Conservation (phyloP, 2,797 vertebrate genomes). For the Coregonus ussuriensis region DNA sequence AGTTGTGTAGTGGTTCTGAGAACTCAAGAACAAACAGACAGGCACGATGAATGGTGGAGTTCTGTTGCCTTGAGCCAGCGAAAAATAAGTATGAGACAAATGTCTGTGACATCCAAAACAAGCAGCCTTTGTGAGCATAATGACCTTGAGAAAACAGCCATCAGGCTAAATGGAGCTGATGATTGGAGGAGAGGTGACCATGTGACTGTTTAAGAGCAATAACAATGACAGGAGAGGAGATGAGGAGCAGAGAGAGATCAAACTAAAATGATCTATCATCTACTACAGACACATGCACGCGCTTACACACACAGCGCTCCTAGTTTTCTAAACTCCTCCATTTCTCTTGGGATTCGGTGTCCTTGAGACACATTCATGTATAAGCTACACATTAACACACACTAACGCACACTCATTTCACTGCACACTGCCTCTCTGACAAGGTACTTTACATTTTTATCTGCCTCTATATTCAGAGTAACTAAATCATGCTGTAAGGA, state of each 20-base stretch:
- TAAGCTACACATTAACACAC: too few species aligned
- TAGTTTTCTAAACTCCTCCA: neutral
- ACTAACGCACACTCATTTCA: too few species aligned
- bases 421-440: neutral
- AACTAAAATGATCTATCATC: neutral
- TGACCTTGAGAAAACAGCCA: neutral
- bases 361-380: too few species aligned
- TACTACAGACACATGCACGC: neutral
- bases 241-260: neutral
- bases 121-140: neutral
- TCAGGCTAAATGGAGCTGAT: neutral
- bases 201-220: neutral
- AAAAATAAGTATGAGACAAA: neutral
- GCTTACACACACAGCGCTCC: constrained; percentile 4
- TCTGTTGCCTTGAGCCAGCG: neutral
- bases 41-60: neutral
- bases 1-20: neutral
- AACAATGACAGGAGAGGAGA: neutral
- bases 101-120: neutral
- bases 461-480: neutral
- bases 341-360: too few species aligned
- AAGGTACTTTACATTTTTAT: neutral
- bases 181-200: neutral
- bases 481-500: neutral
- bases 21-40: neutral